Evolutionary conservation across 1,140 invertebrate genomes (phyloP), one percentile per base, ranked within the genome.

Genomic region (Drosophila pectinifera): DNA sequence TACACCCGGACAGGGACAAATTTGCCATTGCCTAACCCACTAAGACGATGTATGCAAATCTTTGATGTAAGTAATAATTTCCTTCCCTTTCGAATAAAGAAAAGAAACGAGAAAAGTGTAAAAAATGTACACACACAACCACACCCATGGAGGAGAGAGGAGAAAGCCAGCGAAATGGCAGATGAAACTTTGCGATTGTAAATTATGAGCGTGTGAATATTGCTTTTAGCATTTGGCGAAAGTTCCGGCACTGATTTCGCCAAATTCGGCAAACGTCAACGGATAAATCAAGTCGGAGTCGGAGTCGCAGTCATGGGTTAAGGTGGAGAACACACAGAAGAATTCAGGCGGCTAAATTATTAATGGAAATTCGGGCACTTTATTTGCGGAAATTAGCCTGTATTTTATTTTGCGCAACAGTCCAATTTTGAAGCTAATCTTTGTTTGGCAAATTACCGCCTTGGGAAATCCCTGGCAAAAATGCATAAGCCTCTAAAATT

Each of bases 51-150:
- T 88, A 86, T 86, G 83, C 75, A 86, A 86, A 86, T 86, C 83
- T 86, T 88, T 86, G 75, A 86, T 88, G 83, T 86, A 88, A 86
- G 83, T 86, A 86, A 86, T 88, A 86, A 86, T 88, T 86, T 86
- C 83, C 83, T 86, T 86, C 83, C 83, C 67, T 36, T 46, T 20
- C 28, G 49, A 69, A 31, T 34, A 34, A 45, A 63, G 28, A 67
- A 45, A 34, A 4, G 26, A 16, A n/a, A 14, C 16, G n/a, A 10
- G 28, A 53, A 16, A 43, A 13, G 16, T 42, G 28, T 7, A 68
- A 38, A 54, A 43, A 26, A 45, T n/a, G 5, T 18, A n/a, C 26
- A 34, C 26, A 24, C 39, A 24, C n/a, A 42, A 5, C 14, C 48
- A 49, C 26, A 13, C 16, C n/a, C 10, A 14, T 0, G 48, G 5